phyloP scores from a whole-genome alignment of 1,140 invertebrate species.

The Globodera ellingtonae region DNA sequence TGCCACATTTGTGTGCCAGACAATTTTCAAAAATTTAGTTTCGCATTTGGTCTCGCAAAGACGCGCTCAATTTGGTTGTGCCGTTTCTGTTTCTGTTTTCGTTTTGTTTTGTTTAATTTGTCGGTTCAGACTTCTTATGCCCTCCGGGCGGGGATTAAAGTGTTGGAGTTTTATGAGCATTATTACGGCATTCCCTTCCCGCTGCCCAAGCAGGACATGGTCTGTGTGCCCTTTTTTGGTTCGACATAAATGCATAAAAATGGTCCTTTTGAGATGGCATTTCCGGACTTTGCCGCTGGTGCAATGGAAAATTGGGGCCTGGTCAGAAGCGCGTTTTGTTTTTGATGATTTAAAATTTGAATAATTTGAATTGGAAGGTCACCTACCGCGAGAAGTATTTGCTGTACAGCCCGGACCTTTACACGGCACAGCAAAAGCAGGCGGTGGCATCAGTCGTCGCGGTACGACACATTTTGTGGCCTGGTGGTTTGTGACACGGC shows the following conservation, averaged over 20 bases:
- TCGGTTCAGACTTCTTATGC: slow-evolving; percentile 43
- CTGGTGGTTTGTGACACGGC: too few species aligned
- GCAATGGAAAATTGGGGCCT: slow-evolving; percentile 88
- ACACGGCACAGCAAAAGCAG: slow-evolving; percentile 69
- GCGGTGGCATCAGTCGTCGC: slow-evolving; percentile 78
- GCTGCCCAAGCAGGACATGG: slow-evolving; percentile 72
- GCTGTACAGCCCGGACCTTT: slow-evolving; percentile 76
- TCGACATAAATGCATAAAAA: slow-evolving; percentile 68
- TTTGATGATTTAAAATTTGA: slow-evolving; percentile 7
- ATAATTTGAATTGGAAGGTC: slow-evolving; percentile 72
- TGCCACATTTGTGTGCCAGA: not conserved
- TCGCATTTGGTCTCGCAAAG: slow-evolving; percentile 49
- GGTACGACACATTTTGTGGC: not conserved
- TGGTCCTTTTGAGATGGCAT: slow-evolving; percentile 57
- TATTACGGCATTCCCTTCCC: slow-evolving; percentile 66
- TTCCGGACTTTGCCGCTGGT: slow-evolving; percentile 82
- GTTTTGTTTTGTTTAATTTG: not conserved
- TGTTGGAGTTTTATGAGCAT: slow-evolving; percentile 66
- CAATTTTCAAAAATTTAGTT: slow-evolving; percentile 38
- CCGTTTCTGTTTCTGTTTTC: not conserved
- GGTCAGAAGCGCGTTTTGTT: slow-evolving; percentile 71
- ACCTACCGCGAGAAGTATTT: slow-evolving; percentile 81
- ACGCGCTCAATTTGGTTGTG: slow-evolving; percentile 40
- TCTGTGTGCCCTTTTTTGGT: slow-evolving; percentile 76
- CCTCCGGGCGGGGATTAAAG: slow-evolving; percentile 54